These are phyloP conservation scores for Rhopalosiphum nymphaeae DNA, from an alignment of 2,888 invertebrate species.

Conservation along the genomic window DNA sequence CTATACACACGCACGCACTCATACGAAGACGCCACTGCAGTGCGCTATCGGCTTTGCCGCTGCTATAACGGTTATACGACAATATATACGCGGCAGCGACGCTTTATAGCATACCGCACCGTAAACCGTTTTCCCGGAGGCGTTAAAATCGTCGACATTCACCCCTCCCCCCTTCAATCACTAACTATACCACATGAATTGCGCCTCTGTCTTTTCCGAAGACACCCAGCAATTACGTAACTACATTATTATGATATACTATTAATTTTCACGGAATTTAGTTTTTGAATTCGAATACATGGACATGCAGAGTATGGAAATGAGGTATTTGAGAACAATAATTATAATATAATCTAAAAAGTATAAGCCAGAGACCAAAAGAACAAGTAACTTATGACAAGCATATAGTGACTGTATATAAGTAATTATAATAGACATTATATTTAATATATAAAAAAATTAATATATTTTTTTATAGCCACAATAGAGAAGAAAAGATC, in stretches of 20 bases:
- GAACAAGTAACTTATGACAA: neutral
- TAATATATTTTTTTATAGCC: neutral
- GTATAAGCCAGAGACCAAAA: neutral
- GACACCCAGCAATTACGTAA: neutral
- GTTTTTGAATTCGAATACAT: neutral
- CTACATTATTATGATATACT: neutral
- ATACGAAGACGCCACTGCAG: neutral
- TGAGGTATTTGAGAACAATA: neutral
- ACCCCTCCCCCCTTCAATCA: neutral
- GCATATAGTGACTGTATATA: neutral
- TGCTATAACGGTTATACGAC: neutral
- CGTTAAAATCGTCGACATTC: conserved; percentile 45
- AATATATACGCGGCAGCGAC: neutral
- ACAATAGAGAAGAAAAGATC: neutral
- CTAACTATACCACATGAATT: neutral
- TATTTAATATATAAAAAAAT: neutral
- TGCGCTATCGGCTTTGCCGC: conserved; percentile 10
- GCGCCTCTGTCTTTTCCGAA: neutral
- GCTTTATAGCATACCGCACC: conserved; percentile 37
- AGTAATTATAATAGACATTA: neutral
- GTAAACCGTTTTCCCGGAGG: conserved; percentile 60
- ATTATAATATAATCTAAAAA: neutral
- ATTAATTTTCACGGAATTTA: neutral
- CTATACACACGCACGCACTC: neutral
- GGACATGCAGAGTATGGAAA: neutral